Base-by-base conservation (phyloP, 2,888 invertebrate species). In the Eupsilia transversa region DNA sequence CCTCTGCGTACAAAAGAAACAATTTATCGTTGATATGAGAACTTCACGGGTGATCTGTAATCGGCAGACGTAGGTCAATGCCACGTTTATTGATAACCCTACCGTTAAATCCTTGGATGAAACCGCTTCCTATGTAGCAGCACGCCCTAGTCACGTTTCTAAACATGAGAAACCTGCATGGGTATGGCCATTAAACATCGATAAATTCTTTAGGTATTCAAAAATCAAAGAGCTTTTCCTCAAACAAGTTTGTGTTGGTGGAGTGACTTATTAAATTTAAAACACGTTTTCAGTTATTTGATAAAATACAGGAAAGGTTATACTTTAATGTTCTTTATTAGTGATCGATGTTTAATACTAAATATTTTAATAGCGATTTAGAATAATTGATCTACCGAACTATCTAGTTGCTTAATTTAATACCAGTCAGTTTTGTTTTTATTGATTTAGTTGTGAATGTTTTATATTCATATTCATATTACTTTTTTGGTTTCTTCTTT, bases 11-110 rank as follows among this genome's bases (percentile, higher is more conserved):
- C 57, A 75, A 72, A 63, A 80, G 69, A 67, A 70, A 70, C 49
- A 67, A 63, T 74, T 74, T 74, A 71, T 66, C 33, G 20, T 57
- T 61, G 66, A 59, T 73, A 69, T 74, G 52, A 67, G 71, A 72
- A 74, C 74, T 67, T 52, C 12, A 56, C 49, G 67, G 73, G 23
- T 84, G 73, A 77, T 72, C 46, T 74, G 54, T 65, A 68, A 79
- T 75, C 72, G 27, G 65, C 27, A 35, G 61, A 59, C 54, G 35
- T 41, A 35, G 67, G 80, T 82, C 78, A 76, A 59, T 82, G 74
- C 70, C 74, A 80, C 33, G 52, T 73, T 56, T 56, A 56, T 69
- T 74, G 84, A 85, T 85, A 85, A 85, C 85, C 69, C 79, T 46
- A 59, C n/a, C 20, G 56, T 57, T 54, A 23, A 61, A 74, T 76